A percentile compares a stretch with the other conserved stretches of the same genome.
Conservation (phyloP, 2,888 invertebrate species). For the Drosophila prostipennis region DNA sequence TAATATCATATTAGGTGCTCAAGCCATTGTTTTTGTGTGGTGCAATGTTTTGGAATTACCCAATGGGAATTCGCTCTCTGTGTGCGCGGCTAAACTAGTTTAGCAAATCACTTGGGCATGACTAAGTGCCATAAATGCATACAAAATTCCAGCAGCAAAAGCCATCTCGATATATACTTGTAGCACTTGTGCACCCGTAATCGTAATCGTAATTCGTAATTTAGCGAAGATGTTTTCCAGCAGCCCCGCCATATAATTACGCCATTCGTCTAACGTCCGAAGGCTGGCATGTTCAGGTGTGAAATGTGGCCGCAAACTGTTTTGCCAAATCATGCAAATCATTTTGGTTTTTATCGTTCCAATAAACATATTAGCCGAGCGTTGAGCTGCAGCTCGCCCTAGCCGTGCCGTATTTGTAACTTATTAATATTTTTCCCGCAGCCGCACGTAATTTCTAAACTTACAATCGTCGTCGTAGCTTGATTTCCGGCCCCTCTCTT, state of each 20-base stretch:
- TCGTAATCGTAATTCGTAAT: slow-evolving; percentile 62
- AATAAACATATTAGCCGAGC: slow-evolving; percentile 72
- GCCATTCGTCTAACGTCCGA: slow-evolving; percentile 34
- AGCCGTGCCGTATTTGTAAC: slow-evolving; percentile 59
- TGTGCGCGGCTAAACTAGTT: slow-evolving; percentile 68
- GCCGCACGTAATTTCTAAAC: slow-evolving; percentile 76
- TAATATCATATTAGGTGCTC: slow-evolving; percentile 67
- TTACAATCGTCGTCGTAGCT: slow-evolving; percentile 62
- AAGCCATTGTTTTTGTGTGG: slow-evolving; percentile 62
- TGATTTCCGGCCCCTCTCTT: slow-evolving; percentile 74
- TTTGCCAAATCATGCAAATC: slow-evolving; percentile 75
- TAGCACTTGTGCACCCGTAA: slow-evolving; percentile 23
- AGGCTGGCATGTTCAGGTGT: slow-evolving; percentile 59
- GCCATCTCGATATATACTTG: background rate
- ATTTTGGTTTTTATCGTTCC: slow-evolving; percentile 59
- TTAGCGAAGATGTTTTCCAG: slow-evolving; percentile 67
- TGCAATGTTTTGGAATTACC: slow-evolving; percentile 64
- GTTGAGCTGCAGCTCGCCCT: slow-evolving; percentile 26
- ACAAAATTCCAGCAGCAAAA: slow-evolving; percentile 61
- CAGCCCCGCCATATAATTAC: slow-evolving; percentile 60
- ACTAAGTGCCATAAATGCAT: slow-evolving; percentile 80
- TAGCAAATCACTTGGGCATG: slow-evolving; percentile 75
- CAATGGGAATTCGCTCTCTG: slow-evolving; percentile 62
- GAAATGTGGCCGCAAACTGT: slow-evolving; percentile 54
- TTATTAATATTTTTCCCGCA: slow-evolving; percentile 61